Conservation (phyloP, 2,888 invertebrate genomes). For the Dryococelus australis region DNA sequence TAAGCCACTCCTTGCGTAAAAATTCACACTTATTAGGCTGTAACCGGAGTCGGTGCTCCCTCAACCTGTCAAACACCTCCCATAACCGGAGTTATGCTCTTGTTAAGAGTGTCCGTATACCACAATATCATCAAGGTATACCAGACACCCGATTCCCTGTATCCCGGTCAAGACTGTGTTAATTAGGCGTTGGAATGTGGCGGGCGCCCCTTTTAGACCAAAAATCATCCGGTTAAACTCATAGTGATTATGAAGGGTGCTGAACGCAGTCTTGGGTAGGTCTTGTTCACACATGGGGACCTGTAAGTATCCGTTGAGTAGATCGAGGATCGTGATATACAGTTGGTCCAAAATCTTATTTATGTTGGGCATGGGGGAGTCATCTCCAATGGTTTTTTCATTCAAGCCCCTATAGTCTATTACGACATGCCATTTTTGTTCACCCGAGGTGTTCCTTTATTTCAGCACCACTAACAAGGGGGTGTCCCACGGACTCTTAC, state of each 20-base stretch:
- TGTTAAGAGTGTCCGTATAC: not conserved
- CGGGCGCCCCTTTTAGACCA: conserved; percentile 16
- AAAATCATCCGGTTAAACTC: not conserved
- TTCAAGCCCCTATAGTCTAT: too few relatives aligned
- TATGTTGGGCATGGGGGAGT: too few relatives aligned
- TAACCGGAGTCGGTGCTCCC: not conserved
- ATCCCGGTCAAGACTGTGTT: not conserved
- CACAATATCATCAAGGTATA: conserved; percentile 48
- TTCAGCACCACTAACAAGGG: not conserved
- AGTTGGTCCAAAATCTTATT: conserved; percentile 21
- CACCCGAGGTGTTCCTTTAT: not conserved
- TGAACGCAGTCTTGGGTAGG: conserved; percentile 28
- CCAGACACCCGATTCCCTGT: conserved; percentile 36
- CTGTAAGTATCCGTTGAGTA: conserved; percentile 32
- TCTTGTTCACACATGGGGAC: not conserved
- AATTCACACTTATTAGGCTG: conserved; percentile 43
- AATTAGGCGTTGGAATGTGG: conserved; percentile 31
- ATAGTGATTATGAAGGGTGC: not conserved
- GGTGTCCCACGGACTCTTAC: not conserved
- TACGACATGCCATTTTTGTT: too few relatives aligned
- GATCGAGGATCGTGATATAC: conserved; percentile 26
- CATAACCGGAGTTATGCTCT: conserved; percentile 22
- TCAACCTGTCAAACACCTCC: conserved; percentile 33
- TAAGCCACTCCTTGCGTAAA: conserved; percentile 31
- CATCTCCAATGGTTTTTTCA: too few relatives aligned